A percentile compares a stretch with the other conserved stretches of the same genome.
Evolutionary conservation across 2,888 invertebrate genomes (phyloP).

Genomic region (Apantesis nais): DNA sequence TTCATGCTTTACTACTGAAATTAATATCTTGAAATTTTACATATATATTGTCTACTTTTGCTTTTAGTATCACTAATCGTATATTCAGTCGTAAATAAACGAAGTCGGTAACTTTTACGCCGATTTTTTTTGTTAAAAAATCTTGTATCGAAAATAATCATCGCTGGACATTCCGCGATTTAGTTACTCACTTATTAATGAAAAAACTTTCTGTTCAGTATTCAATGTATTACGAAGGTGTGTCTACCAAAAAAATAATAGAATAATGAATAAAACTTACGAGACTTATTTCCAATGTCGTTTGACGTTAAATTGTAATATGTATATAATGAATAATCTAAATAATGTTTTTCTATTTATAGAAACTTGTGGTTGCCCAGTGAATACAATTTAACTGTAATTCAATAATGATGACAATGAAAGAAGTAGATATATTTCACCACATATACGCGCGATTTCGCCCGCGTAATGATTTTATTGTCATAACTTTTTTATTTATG

Average conservation of each 20-base stretch:
- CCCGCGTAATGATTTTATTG: no score
- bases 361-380: neutral
- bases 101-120: neutral
- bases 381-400: neutral
- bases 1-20: slow-evolving; percentile 1
- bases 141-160: neutral
- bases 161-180: neutral
- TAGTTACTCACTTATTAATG: neutral
- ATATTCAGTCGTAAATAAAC: neutral
- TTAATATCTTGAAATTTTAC: no score
- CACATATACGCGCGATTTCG: no score
- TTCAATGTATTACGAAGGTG: neutral
- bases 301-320: neutral
- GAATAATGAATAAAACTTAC: no score
- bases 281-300: neutral
- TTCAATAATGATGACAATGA: no score
- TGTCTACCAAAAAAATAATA: neutral
- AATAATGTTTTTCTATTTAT: neutral
- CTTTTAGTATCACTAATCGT: neutral
- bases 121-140: neutral
- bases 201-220: neutral
- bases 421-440: no score
- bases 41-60: neutral
- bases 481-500: no score
- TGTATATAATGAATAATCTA: no score